Evolutionary conservation across 2,113 vertebrate species (phyloP).

Genomic region (Aldabrachelys gigantea): DNA sequence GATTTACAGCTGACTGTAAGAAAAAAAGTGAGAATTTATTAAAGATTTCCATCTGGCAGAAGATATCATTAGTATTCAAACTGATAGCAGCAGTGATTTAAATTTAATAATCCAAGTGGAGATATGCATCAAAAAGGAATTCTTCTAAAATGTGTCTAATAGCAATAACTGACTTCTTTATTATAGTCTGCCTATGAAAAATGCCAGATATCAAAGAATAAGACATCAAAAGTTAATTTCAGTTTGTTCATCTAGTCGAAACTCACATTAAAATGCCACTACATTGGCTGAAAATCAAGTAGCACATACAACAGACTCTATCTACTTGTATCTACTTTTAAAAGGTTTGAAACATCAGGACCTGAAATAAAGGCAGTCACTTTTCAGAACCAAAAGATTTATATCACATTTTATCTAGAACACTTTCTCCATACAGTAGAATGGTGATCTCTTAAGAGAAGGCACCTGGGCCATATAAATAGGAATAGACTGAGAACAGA

Average conservation of each 20-base stretch:
- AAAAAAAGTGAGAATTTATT: constrained; percentile 79
- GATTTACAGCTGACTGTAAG: constrained; percentile 75
- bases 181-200: constrained; percentile 75
- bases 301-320: not conserved
- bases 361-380: not conserved
- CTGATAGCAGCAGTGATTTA: constrained; percentile 79
- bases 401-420: not conserved
- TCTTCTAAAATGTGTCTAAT: constrained; percentile 80
- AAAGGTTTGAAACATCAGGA: not conserved
- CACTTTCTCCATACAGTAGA: not conserved
- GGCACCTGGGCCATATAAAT: not conserved
- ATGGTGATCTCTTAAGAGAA: not conserved
- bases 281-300: not conserved
- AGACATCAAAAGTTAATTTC: constrained; percentile 81
- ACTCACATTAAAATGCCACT: constrained; percentile 67
- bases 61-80: constrained; percentile 81
- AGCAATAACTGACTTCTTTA: constrained; percentile 81
- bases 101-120: constrained; percentile 79
- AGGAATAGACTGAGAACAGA: not conserved
- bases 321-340: constrained; percentile 1
- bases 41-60: constrained; percentile 81
- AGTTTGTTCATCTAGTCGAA: constrained; percentile 68
- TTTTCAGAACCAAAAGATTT: not conserved
- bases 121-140: constrained; percentile 77
- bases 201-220: constrained; percentile 77